Evolutionary conservation across 2,888 invertebrate species (phyloP).

Genomic region (Tetranychus truncatus): DNA sequence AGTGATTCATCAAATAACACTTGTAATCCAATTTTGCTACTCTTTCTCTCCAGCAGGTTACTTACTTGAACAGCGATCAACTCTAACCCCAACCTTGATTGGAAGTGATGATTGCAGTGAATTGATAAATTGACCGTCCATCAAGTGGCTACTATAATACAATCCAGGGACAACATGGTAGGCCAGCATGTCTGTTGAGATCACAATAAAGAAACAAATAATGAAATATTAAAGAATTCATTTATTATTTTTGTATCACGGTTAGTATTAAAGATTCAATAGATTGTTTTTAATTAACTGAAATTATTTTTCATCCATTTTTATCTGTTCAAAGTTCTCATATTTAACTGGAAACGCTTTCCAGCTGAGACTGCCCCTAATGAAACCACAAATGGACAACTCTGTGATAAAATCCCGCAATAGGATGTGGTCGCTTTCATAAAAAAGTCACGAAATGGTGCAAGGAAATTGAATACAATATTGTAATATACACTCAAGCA

Average conservation of each 20-base stretch:
- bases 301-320: not conserved
- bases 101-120: constrained; percentile 30
- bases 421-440: too few species aligned
- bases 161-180: constrained; percentile 31
- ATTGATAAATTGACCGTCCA: constrained; percentile 30
- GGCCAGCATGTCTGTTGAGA: constrained; percentile 30
- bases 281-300: not conserved
- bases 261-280: not conserved
- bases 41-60: constrained; percentile 10
- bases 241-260: not conserved
- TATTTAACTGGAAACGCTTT: too few species aligned
- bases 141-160: constrained; percentile 31
- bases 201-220: constrained; percentile 4
- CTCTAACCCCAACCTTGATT: constrained; percentile 31
- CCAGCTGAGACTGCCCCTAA: too few species aligned
- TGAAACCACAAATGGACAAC: too few species aligned
- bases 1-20: not conserved
- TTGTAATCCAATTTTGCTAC: not conserved
- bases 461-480: too few species aligned
- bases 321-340: not conserved
- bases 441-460: too few species aligned
- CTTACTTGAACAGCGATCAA: constrained; percentile 30
- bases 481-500: too few species aligned
- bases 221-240: not conserved
- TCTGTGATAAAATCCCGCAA: too few species aligned